These are phyloP conservation scores for Caradrina kadenii DNA, from an alignment of 2,888 invertebrate genomes.

Conservation along the genomic window DNA sequence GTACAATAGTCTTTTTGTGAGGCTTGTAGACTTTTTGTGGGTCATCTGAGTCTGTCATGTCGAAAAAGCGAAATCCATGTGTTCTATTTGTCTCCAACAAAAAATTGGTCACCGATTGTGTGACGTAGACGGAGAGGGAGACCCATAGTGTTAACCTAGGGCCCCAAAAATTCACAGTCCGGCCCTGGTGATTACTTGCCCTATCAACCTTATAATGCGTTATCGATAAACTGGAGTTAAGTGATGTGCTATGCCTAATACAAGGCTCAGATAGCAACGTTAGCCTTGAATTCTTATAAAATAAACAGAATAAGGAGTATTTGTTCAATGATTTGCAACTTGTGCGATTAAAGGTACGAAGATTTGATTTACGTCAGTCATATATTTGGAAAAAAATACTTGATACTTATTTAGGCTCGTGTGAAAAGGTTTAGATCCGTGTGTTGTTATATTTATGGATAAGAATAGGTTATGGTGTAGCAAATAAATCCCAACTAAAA, in stretches of 20 bases:
- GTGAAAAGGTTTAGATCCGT: not conserved
- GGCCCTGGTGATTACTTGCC: not conserved
- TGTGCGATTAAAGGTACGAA: slow-evolving; percentile 14
- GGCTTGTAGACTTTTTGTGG: too few relatives aligned
- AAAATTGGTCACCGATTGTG: too few relatives aligned
- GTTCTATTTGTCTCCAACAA: too few relatives aligned
- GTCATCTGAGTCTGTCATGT: too few relatives aligned
- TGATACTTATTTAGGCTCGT: slow-evolving; percentile 9
- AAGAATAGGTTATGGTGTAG: too few relatives aligned
- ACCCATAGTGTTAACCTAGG: too few relatives aligned
- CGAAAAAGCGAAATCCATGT: too few relatives aligned
- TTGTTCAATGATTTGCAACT: slow-evolving; percentile 25
- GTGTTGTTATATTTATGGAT: not conserved
- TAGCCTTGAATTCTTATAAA: slow-evolving; percentile 31
- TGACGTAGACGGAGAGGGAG: too few relatives aligned
- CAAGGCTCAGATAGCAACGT: not conserved
- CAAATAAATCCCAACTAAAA: too few relatives aligned
- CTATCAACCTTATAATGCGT: slow-evolving; percentile 17
- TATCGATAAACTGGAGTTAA: slow-evolving; percentile 16
- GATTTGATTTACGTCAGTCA: not conserved
- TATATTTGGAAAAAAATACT: not conserved
- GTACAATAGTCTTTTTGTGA: too few relatives aligned
- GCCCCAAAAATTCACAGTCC: too few relatives aligned
- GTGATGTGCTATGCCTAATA: not conserved
- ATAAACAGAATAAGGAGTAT: slow-evolving; percentile 18